phyloP scores from a whole-genome alignment of 2,113 vertebrate species.

The Prolemur simus region DNA sequence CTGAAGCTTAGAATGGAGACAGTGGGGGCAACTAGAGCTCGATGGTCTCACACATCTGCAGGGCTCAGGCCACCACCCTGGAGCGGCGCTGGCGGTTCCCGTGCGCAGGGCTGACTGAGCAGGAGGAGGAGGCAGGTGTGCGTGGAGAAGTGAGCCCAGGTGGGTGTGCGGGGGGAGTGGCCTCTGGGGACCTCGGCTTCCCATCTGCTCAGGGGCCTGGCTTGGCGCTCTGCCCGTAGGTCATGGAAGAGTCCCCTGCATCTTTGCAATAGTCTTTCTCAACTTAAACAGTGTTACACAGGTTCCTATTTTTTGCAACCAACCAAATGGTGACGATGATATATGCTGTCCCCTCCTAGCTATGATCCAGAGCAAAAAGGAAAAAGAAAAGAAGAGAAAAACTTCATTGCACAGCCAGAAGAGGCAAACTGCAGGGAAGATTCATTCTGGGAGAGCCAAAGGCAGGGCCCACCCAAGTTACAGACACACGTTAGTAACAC shows the following conservation, averaged over 20 bases:
- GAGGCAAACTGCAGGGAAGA: too few relatives aligned
- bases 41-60: not conserved
- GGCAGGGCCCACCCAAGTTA: not conserved
- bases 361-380: fast-evolving
- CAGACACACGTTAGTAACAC: not conserved
- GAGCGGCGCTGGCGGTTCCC: not conserved
- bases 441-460: not conserved
- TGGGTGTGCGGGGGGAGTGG: not conserved
- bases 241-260: not conserved
- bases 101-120: fast-evolving
- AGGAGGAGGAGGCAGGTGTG: not conserved
- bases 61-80: not conserved
- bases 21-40: not conserved
- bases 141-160: fast-evolving
- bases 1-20: not conserved
- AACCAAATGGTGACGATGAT: not conserved
- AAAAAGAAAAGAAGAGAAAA: too few relatives aligned
- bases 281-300: not conserved
- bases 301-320: not conserved
- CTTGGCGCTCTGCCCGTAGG: not conserved
- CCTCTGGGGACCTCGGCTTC: not conserved
- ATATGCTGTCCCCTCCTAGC: fast-evolving
- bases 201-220: not conserved
- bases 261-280: not conserved
- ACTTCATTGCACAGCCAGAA: not conserved